A percentile compares a stretch with the other conserved stretches of the same genome.
Evolutionary conservation across 2,888 invertebrate genomes (phyloP).

Genomic region (Ochlodes sylvanus): DNA sequence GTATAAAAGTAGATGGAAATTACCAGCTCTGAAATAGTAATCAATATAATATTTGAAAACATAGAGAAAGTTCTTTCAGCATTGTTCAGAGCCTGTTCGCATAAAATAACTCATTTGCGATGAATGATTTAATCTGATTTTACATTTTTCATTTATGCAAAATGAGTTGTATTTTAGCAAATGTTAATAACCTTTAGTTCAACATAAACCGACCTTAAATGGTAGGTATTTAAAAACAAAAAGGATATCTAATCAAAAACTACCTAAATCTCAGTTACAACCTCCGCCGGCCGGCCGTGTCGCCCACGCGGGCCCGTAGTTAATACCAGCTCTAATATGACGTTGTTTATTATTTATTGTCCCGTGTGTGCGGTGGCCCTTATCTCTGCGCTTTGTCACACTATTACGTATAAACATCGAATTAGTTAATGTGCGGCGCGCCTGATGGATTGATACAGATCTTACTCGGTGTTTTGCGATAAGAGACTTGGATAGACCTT

Average conservation of each 20-base stretch:
- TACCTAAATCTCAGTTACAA: constrained; percentile 36
- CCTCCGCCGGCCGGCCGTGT: constrained; percentile 38
- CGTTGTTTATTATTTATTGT: constrained; percentile 79
- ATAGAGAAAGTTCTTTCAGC: too few species aligned
- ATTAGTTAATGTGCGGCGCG: constrained; percentile 16
- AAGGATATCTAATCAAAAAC: neutral
- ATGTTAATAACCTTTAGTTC: too few species aligned
- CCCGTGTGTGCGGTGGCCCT: constrained; percentile 63
- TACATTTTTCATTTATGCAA: too few species aligned
- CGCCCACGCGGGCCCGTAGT: constrained; percentile 58
- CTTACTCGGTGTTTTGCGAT: constrained; percentile 11
- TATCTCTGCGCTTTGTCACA: constrained; percentile 61
- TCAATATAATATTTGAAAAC: too few species aligned
- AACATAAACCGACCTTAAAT: too few species aligned
- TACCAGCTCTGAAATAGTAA: too few species aligned
- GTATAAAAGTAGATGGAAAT: too few species aligned
- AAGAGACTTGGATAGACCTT: neutral
- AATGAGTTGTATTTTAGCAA: too few species aligned
- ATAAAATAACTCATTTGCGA: too few species aligned
- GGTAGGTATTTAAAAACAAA: neutral
- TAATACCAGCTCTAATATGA: constrained; percentile 71
- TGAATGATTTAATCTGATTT: too few species aligned
- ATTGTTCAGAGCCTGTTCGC: too few species aligned
- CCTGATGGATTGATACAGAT: constrained; percentile 25
- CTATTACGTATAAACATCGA: constrained; percentile 14